These are phyloP conservation scores for Alethe castanea DNA, from an alignment of 2,113 vertebrate genomes.

Conservation along the genomic window DNA sequence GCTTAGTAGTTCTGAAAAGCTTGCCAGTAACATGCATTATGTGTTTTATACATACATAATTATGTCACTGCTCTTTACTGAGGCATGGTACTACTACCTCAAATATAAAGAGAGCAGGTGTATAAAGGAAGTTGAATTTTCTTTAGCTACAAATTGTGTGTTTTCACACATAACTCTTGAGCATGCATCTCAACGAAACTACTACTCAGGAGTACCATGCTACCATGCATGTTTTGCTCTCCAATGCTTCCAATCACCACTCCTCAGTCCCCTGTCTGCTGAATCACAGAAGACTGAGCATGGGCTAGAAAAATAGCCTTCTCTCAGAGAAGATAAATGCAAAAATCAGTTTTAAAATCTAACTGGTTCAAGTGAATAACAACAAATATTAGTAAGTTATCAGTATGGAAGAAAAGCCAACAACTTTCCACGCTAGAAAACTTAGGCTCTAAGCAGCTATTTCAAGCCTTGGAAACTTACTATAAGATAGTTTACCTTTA, in stretches of 20 bases:
- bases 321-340: not conserved
- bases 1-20: not conserved
- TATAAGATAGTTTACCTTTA: too few relatives aligned
- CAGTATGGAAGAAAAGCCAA: not conserved
- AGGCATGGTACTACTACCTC: not conserved
- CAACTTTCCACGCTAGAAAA: not conserved
- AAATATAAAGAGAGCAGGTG: not conserved
- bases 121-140: not conserved
- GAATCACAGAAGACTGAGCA: not conserved
- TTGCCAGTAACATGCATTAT: not conserved
- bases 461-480: not conserved
- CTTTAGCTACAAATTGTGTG: not conserved
- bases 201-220: fast-evolving
- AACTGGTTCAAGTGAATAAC: not conserved
- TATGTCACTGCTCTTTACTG: not conserved
- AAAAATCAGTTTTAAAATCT: not conserved
- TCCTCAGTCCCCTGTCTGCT: not conserved
- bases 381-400: not conserved
- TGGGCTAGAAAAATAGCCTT: not conserved
- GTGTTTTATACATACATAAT: not conserved
- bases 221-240: not conserved
- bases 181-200: not conserved
- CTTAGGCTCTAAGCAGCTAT: not conserved
- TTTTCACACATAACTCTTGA: not conserved
- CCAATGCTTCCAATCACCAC: not conserved